phyloP scores from a whole-genome alignment of 2,113 vertebrate genomes.

The Phoxinus phoxinus region DNA sequence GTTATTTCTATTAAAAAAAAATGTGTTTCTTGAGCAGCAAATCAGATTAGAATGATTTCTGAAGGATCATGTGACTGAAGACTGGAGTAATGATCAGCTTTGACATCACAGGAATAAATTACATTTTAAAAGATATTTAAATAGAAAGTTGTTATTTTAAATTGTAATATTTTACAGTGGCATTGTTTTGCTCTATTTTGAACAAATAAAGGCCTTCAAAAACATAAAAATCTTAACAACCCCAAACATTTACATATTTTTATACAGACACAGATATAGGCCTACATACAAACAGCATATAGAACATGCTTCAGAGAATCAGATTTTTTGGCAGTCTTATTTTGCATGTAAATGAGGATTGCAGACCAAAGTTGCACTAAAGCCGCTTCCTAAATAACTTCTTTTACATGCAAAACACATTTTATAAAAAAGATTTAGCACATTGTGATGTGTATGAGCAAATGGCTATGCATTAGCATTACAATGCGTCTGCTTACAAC shows the following conservation, averaged over 20 bases:
- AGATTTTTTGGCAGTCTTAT: background rate
- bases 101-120: background rate
- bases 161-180: background rate
- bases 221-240: background rate
- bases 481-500: constrained; percentile 42
- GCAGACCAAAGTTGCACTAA: background rate
- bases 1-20: background rate
- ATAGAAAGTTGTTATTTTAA: background rate
- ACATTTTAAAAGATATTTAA: background rate
- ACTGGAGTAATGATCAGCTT: background rate
- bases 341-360: background rate
- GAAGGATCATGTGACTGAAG: background rate
- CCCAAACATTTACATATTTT: background rate
- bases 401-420: constrained; percentile 35
- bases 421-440: constrained; percentile 39
- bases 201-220: background rate
- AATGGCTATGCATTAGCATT: constrained; percentile 58
- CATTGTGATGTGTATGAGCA: constrained; percentile 45
- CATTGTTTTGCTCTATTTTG: background rate
- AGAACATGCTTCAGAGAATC: background rate
- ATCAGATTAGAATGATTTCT: background rate
- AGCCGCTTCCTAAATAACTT: background rate
- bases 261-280: background rate
- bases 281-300: background rate
- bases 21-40: background rate